phyloP scores from a whole-genome alignment of 1,140 invertebrate species.

The Coboldia fuscipes region DNA sequence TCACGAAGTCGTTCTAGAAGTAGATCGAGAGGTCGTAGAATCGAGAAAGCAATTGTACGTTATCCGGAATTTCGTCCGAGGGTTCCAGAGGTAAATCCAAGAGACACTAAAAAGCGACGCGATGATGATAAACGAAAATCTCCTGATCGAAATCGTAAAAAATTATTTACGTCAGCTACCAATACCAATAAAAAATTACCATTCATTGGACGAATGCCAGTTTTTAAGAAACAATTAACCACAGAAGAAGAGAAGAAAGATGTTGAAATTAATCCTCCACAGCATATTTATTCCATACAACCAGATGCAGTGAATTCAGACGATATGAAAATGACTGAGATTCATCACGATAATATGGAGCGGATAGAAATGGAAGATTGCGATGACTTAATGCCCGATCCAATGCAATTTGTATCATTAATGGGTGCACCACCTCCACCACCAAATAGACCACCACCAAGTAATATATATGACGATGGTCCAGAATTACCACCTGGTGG shows the following conservation, averaged over 20 bases:
- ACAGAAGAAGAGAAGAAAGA: not conserved
- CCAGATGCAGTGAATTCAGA: constrained; percentile 21
- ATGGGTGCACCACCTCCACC: constrained; percentile 17
- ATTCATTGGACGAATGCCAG: constrained; percentile 43
- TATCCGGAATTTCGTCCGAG: constrained; percentile 19
- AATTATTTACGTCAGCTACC: constrained; percentile 1
- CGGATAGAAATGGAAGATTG: constrained; percentile 13
- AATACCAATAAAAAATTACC: constrained; percentile 30
- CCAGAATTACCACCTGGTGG: constrained; percentile 1
- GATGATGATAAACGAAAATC: constrained; percentile 14
- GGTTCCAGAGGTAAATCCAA: constrained; percentile 4
- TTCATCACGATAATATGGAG: constrained; percentile 9
- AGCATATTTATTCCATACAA: too few species aligned
- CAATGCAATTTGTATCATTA: constrained; percentile 17
- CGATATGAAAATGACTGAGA: constrained; percentile 10
- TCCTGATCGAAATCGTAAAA: too few species aligned
- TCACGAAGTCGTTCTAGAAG: constrained; percentile 6
- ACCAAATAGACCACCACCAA: constrained; percentile 10
- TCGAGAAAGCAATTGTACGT: constrained; percentile 16
- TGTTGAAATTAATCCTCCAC: not conserved
- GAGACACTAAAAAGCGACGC: constrained; percentile 7
- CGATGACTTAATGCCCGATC: constrained; percentile 21
- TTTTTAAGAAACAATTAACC: constrained; percentile 35
- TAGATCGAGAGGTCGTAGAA: constrained; percentile 6
- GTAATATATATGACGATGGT: not conserved